phyloP scores from a whole-genome alignment of 2,888 invertebrate genomes.

The Athripsodes cinereus region DNA sequence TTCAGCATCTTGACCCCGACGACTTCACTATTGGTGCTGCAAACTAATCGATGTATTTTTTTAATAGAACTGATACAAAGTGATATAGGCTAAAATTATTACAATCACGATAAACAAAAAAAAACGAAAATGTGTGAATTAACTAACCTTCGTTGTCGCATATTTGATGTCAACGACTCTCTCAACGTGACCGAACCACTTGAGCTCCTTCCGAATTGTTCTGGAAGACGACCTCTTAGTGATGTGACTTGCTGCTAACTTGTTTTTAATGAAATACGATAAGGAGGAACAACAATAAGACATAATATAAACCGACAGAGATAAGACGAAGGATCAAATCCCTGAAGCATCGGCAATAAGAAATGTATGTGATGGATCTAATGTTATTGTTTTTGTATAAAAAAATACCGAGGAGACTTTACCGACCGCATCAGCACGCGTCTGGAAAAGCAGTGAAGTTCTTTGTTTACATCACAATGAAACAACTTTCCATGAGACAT shows the following conservation, averaged over 20 bases:
- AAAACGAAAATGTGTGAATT: no score
- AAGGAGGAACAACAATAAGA: background rate
- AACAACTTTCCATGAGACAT: background rate
- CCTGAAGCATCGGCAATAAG: background rate
- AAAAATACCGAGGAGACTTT: background rate
- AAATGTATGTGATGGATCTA: no score
- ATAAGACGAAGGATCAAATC: background rate
- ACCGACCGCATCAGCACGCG: background rate
- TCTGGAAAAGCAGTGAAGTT: background rate
- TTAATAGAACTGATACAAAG: no score
- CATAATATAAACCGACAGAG: background rate
- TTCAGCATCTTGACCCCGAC: no score
- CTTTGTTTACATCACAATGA: slow-evolving; percentile 1
- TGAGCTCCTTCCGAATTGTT: background rate
- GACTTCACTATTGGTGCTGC: no score
- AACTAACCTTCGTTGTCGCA: no score
- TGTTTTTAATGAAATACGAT: background rate
- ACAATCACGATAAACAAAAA: no score
- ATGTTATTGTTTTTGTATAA: no score
- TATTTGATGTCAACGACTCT: background rate
- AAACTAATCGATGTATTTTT: no score
- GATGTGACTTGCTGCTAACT: background rate
- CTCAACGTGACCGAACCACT: background rate
- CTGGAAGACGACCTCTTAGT: background rate
- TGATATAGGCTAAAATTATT: no score